Percentiles rank a stretch among this genome's conserved stretches.
Conservation (phyloP, 2,797 vertebrate genomes). For the Cyclura pinguis region DNA sequence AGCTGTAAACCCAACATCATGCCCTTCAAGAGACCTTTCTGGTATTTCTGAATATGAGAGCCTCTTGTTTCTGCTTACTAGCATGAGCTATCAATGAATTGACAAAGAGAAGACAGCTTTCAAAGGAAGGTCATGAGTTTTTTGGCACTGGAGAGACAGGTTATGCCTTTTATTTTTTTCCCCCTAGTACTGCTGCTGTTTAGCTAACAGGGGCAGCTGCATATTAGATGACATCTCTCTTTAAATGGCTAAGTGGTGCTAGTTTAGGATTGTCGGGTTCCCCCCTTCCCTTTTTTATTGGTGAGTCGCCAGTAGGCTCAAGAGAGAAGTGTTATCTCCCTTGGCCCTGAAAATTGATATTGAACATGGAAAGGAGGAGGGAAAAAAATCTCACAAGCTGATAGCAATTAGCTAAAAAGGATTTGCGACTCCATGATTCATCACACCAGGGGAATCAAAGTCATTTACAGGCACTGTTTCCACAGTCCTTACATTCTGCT, state of each 20-base stretch:
- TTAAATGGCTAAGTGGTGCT: constrained; percentile 94
- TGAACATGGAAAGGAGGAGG: constrained; percentile 88
- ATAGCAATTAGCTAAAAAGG: constrained; percentile 99
- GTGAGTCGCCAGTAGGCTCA: constrained; percentile 88
- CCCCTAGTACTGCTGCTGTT: constrained; percentile 75
- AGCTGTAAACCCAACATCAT: not conserved
- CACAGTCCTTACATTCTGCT: constrained; percentile 76
- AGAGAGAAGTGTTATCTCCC: constrained; percentile 92
- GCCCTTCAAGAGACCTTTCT: constrained; percentile 5
- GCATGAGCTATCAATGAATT: not conserved
- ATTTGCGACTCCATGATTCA: constrained; percentile 96
- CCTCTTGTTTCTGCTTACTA: constrained; percentile 39
- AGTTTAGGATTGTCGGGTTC: constrained; percentile 80
- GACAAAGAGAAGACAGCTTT: constrained; percentile 57
- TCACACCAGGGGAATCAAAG: constrained; percentile 92
- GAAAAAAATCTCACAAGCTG: constrained; percentile 90
- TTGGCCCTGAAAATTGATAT: constrained; percentile 99
- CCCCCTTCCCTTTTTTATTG: constrained; percentile 77
- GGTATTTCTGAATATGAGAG: constrained; percentile 50
- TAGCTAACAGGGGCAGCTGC: constrained; percentile 87
- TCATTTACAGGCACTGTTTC: constrained; percentile 89
- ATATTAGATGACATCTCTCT: constrained; percentile 84
- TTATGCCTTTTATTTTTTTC: constrained; percentile 79
- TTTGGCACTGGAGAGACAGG: constrained; percentile 80
- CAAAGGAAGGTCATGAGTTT: constrained; percentile 83